A percentile compares a stretch with the other conserved stretches of the same genome.
Evolutionary conservation across 2,797 vertebrate genomes (phyloP).

Genomic region (Triplophysa yarkandensis): DNA sequence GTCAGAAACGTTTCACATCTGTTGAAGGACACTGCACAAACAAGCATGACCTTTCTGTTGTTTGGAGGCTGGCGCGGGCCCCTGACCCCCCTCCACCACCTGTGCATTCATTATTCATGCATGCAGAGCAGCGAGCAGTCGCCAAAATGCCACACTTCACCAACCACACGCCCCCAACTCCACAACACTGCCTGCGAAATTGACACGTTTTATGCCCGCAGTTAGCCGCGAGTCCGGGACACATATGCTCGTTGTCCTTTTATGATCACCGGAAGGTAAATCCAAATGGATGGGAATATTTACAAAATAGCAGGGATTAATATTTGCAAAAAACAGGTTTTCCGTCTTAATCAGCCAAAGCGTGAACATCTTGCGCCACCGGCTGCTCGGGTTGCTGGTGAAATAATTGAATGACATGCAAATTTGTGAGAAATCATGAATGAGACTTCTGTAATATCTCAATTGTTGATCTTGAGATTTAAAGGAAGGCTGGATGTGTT

Average conservation of each 20-base stretch:
- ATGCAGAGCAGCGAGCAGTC: constrained; percentile 70
- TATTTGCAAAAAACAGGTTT: constrained; percentile 10
- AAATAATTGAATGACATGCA: constrained; percentile 40
- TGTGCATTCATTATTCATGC: constrained; percentile 83
- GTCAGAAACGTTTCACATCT: constrained; percentile 81
- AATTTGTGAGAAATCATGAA: constrained; percentile 18
- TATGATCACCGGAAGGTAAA: constrained; percentile 37
- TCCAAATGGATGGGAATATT: constrained; percentile 35
- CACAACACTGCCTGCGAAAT: constrained; percentile 42
- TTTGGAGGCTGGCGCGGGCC: constrained; percentile 64
- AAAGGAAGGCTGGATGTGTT: background rate
- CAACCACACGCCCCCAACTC: constrained; percentile 57
- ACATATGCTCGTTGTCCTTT: constrained; percentile 43
- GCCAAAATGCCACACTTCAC: constrained; percentile 82
- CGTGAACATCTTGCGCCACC: constrained; percentile 39
- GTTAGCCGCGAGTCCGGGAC: constrained; percentile 42
- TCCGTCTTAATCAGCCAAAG: constrained; percentile 41
- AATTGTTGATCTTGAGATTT: constrained; percentile 23
- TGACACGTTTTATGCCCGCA: constrained; percentile 54
- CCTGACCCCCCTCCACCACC: constrained; percentile 74
- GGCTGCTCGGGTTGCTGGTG: constrained; percentile 13
- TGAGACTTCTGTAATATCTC: constrained; percentile 26
- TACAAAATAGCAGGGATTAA: constrained; percentile 20
- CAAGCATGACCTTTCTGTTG: constrained; percentile 80
- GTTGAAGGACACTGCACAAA: constrained; percentile 80